Conservation (phyloP, 2,888 invertebrate genomes). For the Dioctria linearis region DNA sequence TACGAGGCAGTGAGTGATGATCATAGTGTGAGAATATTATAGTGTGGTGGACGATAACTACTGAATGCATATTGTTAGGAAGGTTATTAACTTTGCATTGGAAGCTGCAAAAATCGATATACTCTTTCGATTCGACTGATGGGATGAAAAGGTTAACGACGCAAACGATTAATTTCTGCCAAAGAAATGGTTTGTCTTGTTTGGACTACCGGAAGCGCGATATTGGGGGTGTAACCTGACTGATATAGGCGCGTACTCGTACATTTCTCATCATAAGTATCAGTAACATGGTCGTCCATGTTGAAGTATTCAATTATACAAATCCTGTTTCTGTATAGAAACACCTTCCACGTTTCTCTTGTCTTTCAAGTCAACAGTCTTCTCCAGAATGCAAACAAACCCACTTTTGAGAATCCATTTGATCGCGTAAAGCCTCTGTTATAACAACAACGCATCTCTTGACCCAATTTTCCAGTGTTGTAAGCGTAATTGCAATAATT, state of each 20-base stretch:
- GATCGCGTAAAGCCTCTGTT: background rate
- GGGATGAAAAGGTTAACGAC: background rate
- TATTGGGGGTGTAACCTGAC: background rate
- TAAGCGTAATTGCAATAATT: slow-evolving; percentile 43
- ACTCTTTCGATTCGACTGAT: background rate
- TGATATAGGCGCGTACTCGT: background rate
- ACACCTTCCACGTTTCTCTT: slow-evolving; percentile 8
- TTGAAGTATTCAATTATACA: background rate
- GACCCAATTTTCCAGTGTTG: slow-evolving; percentile 33
- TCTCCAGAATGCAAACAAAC: slow-evolving; percentile 25
- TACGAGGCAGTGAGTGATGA: background rate
- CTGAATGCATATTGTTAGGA: background rate
- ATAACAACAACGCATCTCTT: slow-evolving; percentile 1
- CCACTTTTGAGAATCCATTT: slow-evolving; percentile 34
- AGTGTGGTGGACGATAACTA: background rate
- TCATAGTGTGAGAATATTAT: background rate
- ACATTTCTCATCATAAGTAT: too few relatives aligned
- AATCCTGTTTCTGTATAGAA: background rate
- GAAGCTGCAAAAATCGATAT: background rate
- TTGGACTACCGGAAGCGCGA: background rate
- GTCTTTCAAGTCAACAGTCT: background rate
- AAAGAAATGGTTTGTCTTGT: background rate
- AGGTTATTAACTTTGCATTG: background rate
- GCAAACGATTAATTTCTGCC: background rate
- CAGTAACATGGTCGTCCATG: too few relatives aligned